phyloP scores from a whole-genome alignment of 1,140 invertebrate genomes.

The Drosophila equinoxialis region DNA sequence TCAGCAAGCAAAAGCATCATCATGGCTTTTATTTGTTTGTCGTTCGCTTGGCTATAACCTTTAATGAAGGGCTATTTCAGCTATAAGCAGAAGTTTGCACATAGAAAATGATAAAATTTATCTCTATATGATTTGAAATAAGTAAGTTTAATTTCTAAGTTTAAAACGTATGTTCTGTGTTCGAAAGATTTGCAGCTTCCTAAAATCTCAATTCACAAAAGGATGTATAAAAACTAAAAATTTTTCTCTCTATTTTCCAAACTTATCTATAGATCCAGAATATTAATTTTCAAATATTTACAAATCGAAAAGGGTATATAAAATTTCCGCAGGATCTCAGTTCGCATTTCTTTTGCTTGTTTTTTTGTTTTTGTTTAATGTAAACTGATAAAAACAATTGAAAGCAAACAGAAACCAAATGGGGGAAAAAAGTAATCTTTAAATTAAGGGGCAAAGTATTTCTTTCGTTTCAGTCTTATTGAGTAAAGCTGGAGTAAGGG shows the following conservation, averaged over 20 bases:
- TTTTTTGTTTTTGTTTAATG: conserved; percentile 61
- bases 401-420: conserved; percentile 66
- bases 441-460: conserved; percentile 64
- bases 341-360: conserved; percentile 23
- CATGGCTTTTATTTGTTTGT: conserved; percentile 74
- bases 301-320: neutral
- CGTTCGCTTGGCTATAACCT: conserved; percentile 25
- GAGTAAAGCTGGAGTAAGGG: neutral
- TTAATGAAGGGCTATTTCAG: neutral
- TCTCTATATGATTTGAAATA: no score
- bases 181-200: no score
- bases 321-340: conserved; percentile 10
- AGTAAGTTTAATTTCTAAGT: no score
- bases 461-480: conserved; percentile 10
- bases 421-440: conserved; percentile 71
- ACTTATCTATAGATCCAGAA: no score
- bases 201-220: no score
- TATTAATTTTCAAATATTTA: no score
- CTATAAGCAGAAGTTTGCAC: neutral
- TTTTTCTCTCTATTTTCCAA: no score
- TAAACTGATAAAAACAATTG: conserved; percentile 82
- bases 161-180: no score
- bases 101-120: no score
- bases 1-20: conserved; percentile 35
- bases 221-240: no score